These are phyloP conservation scores for Lycaena phlaeas DNA, from an alignment of 2,888 invertebrate genomes.

Conservation along the genomic window DNA sequence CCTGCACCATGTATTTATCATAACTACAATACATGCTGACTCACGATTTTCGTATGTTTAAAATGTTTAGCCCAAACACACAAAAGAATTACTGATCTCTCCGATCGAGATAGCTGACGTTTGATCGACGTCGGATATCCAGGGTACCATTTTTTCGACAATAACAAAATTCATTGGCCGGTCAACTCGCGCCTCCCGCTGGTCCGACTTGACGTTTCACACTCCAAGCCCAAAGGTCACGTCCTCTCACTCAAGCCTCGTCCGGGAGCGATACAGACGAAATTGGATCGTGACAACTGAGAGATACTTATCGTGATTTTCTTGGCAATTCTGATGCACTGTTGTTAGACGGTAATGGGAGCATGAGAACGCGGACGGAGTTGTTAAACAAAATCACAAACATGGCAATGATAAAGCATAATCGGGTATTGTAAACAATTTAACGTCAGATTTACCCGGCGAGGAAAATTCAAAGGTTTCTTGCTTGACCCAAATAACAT, in stretches of 20 bases:
- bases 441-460: too few relatives aligned
- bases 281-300: slow-evolving; percentile 69
- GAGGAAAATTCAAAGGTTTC: background rate
- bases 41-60: slow-evolving; percentile 18
- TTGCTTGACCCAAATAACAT: background rate
- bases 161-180: slow-evolving; percentile 39
- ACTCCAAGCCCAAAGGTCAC: slow-evolving; percentile 64
- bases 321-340: slow-evolving; percentile 64
- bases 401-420: slow-evolving; percentile 29
- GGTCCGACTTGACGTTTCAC: slow-evolving; percentile 62
- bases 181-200: slow-evolving; percentile 58
- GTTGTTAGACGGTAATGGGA: slow-evolving; percentile 61
- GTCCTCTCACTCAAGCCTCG: slow-evolving; percentile 65
- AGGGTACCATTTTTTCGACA: slow-evolving; percentile 31
- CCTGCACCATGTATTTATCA: too few relatives aligned
- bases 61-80: slow-evolving; percentile 24
- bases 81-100: slow-evolving; percentile 53
- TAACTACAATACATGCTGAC: slow-evolving; percentile 13
- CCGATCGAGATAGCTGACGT: slow-evolving; percentile 40
- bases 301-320: slow-evolving; percentile 71
- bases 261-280: slow-evolving; percentile 59
- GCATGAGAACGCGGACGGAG: slow-evolving; percentile 58
- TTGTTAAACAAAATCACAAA: slow-evolving; percentile 54
- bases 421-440: background rate
- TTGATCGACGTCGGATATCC: slow-evolving; percentile 66